Conservation (phyloP, 2,888 invertebrate species). For the Hemistola chrysoprasaria region DNA sequence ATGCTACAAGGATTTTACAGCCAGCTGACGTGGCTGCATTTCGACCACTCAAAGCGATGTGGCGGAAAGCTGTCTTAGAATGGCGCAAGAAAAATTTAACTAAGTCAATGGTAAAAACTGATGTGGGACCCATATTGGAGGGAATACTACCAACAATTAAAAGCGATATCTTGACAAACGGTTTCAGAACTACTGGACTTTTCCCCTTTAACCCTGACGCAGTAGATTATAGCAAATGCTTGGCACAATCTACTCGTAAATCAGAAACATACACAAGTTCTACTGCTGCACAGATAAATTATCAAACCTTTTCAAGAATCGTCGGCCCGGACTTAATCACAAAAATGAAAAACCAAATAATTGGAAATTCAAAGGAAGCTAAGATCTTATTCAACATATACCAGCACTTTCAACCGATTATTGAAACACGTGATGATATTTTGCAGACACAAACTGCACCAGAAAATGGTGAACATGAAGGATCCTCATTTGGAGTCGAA, state of each 20-base stretch:
- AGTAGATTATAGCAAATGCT: constrained; percentile 26
- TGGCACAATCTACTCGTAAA: constrained; percentile 7
- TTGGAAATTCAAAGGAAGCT: constrained; percentile 24
- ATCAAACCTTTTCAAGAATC: constrained; percentile 24
- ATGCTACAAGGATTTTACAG: constrained; percentile 26
- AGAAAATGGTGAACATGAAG: too few relatives aligned
- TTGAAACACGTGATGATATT: too few relatives aligned
- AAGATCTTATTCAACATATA: constrained; percentile 23
- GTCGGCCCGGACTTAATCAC: constrained; percentile 24
- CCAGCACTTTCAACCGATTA: too few relatives aligned
- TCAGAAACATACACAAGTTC: constrained; percentile 10
- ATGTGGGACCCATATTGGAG: constrained; percentile 14
- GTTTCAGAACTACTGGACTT: constrained; percentile 5
- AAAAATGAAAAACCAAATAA: constrained; percentile 17
- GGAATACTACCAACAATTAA: constrained; percentile 22
- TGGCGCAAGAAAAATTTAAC: constrained; percentile 24
- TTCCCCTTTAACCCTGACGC: constrained; percentile 25
- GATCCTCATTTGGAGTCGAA: too few relatives aligned
- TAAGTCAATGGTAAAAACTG: constrained; percentile 11
- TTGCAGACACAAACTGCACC: too few relatives aligned
- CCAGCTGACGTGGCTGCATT: constrained; percentile 31
- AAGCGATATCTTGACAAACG: background rate
- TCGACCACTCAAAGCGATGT: constrained; percentile 28
- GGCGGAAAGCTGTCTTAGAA: constrained; percentile 29
- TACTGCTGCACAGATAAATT: too few relatives aligned